phyloP scores from a whole-genome alignment of 1,140 invertebrate genomes.

The Lamellibrachia luymesi region DNA sequence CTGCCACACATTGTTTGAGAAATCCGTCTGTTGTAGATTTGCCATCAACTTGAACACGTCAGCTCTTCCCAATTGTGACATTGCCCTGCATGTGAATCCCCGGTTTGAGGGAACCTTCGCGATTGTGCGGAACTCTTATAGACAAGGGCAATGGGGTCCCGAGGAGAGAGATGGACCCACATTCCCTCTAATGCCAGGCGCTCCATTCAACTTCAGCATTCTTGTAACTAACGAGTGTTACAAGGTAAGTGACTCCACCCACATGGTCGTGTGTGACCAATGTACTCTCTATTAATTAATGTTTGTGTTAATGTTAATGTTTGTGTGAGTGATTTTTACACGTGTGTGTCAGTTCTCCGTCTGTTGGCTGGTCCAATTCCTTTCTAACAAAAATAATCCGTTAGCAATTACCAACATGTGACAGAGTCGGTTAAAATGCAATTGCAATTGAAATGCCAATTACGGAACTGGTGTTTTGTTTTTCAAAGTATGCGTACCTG shows the following conservation, averaged over 20 bases:
- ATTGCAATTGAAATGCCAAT: no score
- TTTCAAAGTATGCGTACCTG: no score
- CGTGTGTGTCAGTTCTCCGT: no score
- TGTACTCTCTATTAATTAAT: no score
- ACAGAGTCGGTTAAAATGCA: no score
- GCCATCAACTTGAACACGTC: background rate
- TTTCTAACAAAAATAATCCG: no score
- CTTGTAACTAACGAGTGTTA: constrained; percentile 63
- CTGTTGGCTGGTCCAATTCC: no score
- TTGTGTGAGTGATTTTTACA: no score
- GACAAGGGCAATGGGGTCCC: constrained; percentile 66
- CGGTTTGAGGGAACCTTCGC: constrained; percentile 48
- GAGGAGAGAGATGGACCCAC: constrained; percentile 68
- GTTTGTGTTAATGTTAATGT: no score
- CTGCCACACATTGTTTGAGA: no score
- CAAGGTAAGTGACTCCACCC: constrained; percentile 53
- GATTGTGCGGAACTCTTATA: constrained; percentile 72
- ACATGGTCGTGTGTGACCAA: background rate
- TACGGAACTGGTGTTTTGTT: no score
- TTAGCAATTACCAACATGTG: no score
- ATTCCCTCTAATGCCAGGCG: constrained; percentile 67
- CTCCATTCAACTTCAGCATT: constrained; percentile 74
- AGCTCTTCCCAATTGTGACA: constrained; percentile 61
- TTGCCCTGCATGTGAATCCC: constrained; percentile 77
- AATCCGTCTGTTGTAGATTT: background rate